Evolutionary conservation across 2,888 invertebrate species (phyloP).

Genomic region (Cremastinae sp.): DNA sequence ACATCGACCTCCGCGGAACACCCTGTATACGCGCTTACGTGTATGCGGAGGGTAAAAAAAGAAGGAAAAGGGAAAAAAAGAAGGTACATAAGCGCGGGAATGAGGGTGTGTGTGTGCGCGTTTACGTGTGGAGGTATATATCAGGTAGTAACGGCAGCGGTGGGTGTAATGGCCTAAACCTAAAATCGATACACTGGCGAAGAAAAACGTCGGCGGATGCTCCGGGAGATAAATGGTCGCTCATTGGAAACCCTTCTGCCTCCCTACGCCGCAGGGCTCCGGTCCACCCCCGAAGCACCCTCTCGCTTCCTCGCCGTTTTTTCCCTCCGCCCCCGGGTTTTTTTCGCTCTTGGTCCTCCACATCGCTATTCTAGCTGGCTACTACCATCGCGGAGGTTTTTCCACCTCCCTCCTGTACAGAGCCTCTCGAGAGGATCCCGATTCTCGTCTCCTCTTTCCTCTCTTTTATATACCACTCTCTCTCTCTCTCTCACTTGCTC

Average conservation of each 20-base stretch:
- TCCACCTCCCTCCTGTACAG: slow-evolving; percentile 43
- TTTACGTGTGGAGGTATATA: slow-evolving; percentile 18
- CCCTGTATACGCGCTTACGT: background rate
- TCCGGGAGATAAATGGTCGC: slow-evolving; percentile 74
- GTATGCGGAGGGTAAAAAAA: background rate
- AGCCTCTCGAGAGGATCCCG: slow-evolving; percentile 57
- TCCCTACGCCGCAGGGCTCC: slow-evolving; percentile 61
- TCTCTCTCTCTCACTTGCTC: slow-evolving; percentile 17
- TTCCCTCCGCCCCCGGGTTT: slow-evolving; percentile 27
- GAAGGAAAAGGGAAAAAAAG: too few species aligned
- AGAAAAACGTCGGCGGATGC: slow-evolving; percentile 74
- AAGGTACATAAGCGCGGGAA: background rate
- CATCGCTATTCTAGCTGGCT: slow-evolving; percentile 44
- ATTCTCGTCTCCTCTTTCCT: slow-evolving; percentile 48
- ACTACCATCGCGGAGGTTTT: slow-evolving; percentile 46
- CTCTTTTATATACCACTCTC: slow-evolving; percentile 34
- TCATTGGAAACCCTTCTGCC: slow-evolving; percentile 73
- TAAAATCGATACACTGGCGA: slow-evolving; percentile 74
- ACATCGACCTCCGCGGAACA: background rate
- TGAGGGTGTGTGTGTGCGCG: background rate
- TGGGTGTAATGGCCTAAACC: slow-evolving; percentile 74
- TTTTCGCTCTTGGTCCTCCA: slow-evolving; percentile 33
- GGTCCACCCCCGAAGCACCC: slow-evolving; percentile 50
- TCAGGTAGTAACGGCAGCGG: slow-evolving; percentile 61
- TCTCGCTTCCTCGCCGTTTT: slow-evolving; percentile 26